Conservation (phyloP, 2,888 invertebrate species). For the Cetonia aurata region DNA sequence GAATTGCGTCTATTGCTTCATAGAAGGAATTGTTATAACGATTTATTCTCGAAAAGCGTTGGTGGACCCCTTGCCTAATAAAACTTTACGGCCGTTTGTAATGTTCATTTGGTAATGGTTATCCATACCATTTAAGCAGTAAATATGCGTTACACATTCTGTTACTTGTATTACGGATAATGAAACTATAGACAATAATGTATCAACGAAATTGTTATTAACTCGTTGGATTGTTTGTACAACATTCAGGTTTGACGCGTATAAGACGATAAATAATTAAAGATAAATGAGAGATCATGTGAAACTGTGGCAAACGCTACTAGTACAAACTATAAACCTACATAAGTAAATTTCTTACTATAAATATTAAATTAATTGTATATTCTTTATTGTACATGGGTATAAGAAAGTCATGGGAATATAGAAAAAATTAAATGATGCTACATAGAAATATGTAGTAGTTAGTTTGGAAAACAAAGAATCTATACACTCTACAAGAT, state of each 20-base stretch:
- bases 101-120: constrained; percentile 10
- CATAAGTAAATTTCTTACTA: neutral
- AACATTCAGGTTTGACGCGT: neutral
- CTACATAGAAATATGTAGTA: too few species aligned
- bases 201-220: constrained; percentile 13
- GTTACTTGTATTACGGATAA: constrained; percentile 9
- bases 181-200: constrained; percentile 9
- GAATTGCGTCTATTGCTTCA: constrained; percentile 3
- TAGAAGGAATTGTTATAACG: constrained; percentile 18
- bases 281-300: neutral
- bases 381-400: too few species aligned
- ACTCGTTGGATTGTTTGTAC: neutral
- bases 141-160: constrained; percentile 1
- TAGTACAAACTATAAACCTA: neutral
- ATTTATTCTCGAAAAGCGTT: constrained; percentile 27
- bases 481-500: too few species aligned
- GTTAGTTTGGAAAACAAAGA: too few species aligned
- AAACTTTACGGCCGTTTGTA: constrained; percentile 23
- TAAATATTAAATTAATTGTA: neutral
- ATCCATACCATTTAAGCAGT: constrained; percentile 24
- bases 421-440: too few species aligned
- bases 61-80: constrained; percentile 28
- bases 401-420: too few species aligned
- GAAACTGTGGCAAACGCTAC: neutral
- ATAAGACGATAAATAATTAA: constrained; percentile 13